These are phyloP conservation scores for Tonatia bakeri DNA, from an alignment of 2,113 vertebrate species.

Conservation along the genomic window DNA sequence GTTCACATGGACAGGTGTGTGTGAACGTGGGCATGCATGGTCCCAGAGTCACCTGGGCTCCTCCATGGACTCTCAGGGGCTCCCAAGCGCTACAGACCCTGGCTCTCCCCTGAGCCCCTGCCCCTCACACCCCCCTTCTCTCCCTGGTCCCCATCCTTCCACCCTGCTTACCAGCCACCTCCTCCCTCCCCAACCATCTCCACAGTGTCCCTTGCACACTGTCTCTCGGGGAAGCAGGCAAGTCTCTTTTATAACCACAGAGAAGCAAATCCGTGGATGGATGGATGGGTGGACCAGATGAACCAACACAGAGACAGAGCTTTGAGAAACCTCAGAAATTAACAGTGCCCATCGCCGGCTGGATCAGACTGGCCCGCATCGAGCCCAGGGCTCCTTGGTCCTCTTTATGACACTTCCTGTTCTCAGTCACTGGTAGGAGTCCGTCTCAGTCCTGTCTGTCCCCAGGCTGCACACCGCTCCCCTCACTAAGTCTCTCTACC, in stretches of 20 bases:
- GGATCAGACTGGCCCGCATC: rapidly evolving
- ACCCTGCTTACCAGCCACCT: not conserved
- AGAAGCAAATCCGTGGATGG: not conserved
- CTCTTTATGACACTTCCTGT: not conserved
- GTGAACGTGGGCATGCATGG: not conserved
- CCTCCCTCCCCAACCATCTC: not conserved
- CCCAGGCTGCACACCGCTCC: not conserved
- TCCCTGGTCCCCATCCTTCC: not conserved
- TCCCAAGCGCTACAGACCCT: not conserved
- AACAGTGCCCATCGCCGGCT: not conserved
- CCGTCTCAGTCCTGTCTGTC: not conserved
- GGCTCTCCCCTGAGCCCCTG: not conserved
- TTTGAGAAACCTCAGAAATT: not conserved
- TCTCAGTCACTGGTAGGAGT: not conserved
- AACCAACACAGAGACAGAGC: not conserved
- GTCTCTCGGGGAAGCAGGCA: not conserved
- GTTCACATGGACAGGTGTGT: rapidly evolving
- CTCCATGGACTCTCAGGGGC: not conserved
- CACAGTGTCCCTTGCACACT: not conserved
- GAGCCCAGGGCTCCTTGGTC: too few species aligned
- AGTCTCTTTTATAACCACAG: not conserved
- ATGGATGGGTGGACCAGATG: too few species aligned
- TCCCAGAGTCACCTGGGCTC: not conserved
- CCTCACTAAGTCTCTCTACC: not conserved
- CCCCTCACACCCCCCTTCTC: not conserved